These are phyloP conservation scores for Drosophila arawakana DNA, from an alignment of 1,140 invertebrate genomes.

Conservation along the genomic window DNA sequence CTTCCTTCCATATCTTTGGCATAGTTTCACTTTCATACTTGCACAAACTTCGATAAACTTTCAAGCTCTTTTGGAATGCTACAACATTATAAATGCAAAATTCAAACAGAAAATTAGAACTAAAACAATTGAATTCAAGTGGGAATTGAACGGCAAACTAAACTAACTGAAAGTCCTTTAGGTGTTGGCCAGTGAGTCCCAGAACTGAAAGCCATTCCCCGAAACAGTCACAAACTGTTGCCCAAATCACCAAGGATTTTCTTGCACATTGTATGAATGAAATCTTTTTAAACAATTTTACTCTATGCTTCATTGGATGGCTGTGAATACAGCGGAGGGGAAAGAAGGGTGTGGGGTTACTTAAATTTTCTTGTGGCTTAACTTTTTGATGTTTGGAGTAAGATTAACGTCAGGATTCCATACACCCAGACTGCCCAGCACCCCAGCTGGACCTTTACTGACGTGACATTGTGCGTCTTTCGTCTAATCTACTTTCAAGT, in stretches of 20 bases:
- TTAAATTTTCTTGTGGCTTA: slow-evolving; percentile 74
- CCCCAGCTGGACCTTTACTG: slow-evolving; percentile 46
- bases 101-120: slow-evolving; percentile 63
- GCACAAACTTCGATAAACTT: slow-evolving; percentile 2
- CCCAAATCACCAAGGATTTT: slow-evolving; percentile 60
- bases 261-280: slow-evolving; percentile 54
- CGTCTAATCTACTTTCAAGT: slow-evolving; percentile 73
- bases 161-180: slow-evolving; percentile 26
- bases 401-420: slow-evolving; percentile 57
- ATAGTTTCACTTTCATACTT: too few species aligned
- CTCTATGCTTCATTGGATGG: slow-evolving; percentile 52
- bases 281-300: slow-evolving; percentile 76
- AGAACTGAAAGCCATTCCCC: background rate
- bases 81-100: slow-evolving; percentile 47
- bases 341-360: slow-evolving; percentile 19
- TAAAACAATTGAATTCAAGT: slow-evolving; percentile 66
- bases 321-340: background rate
- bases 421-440: background rate
- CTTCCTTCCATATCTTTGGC: too few species aligned
- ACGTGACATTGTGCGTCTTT: slow-evolving; percentile 64
- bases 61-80: background rate
- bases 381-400: slow-evolving; percentile 69
- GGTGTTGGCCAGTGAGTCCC: background rate
- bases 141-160: slow-evolving; percentile 27
- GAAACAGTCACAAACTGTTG: slow-evolving; percentile 45